phyloP scores from a whole-genome alignment of 2,888 invertebrate species.

The Priocnemis perturbator region DNA sequence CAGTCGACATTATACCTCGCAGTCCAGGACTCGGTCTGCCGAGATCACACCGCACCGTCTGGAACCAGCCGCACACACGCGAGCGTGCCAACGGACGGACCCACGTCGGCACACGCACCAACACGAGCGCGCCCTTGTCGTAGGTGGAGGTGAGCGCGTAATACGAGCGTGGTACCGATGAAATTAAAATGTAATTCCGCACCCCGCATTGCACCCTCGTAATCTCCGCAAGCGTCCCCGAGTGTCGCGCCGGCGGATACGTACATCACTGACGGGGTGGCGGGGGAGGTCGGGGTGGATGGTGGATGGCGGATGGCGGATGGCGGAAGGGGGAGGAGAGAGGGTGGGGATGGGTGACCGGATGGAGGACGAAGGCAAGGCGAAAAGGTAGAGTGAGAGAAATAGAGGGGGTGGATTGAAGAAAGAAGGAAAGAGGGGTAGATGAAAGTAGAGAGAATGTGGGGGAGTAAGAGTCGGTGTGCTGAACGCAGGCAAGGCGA shows the following conservation, averaged over 20 bases:
- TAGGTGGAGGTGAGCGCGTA: slow-evolving; percentile 14
- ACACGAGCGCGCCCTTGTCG: slow-evolving; percentile 1
- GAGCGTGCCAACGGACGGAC: slow-evolving; percentile 8
- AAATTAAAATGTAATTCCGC: slow-evolving; percentile 71
- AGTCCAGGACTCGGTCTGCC: slow-evolving; percentile 25
- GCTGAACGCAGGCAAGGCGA: too few relatives aligned
- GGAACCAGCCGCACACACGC: too few relatives aligned
- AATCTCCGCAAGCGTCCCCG: slow-evolving; percentile 55
- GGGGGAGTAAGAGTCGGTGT: neutral
- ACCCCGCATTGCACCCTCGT: slow-evolving; percentile 58
- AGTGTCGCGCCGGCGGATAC: slow-evolving; percentile 42
- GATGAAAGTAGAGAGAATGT: too few relatives aligned
- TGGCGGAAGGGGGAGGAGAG: slow-evolving; percentile 8
- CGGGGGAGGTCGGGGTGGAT: slow-evolving; percentile 13
- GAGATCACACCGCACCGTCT: slow-evolving; percentile 17
- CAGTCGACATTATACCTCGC: slow-evolving; percentile 8
- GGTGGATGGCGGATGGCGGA: too few relatives aligned
- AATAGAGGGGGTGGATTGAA: neutral
- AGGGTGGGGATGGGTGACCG: neutral
- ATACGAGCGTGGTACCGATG: slow-evolving; percentile 52
- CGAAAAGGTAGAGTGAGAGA: slow-evolving; percentile 15
- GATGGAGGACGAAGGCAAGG: neutral
- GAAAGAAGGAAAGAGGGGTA: neutral
- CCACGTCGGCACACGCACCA: too few relatives aligned
- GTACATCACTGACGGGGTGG: slow-evolving; percentile 38